Evolutionary conservation across 2,113 vertebrate genomes (phyloP).

Genomic region (Corapipo altera): DNA sequence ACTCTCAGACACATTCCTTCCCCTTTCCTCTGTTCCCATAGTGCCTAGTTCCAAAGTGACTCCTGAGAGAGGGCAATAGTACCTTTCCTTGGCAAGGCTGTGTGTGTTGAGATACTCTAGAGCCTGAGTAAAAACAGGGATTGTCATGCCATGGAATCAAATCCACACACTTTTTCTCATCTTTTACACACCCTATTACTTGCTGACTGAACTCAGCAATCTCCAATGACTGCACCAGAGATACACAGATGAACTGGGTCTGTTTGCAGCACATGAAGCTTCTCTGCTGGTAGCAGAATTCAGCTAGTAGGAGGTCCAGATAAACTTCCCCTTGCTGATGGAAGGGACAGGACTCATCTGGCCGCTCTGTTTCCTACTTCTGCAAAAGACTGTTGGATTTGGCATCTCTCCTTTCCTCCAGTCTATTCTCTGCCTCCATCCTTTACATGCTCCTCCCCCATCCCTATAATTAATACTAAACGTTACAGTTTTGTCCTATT

Average conservation of each 20-base stretch:
- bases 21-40: neutral
- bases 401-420: neutral
- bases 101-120: neutral
- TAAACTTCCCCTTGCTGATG: neutral
- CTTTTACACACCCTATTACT: neutral
- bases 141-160: neutral
- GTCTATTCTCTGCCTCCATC: neutral
- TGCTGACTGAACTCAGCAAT: neutral
- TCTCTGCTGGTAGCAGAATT: neutral
- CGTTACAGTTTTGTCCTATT: constrained; percentile 57
- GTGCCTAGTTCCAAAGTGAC: neutral
- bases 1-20: neutral
- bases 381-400: neutral
- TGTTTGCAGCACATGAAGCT: neutral
- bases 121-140: neutral
- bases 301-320: neutral
- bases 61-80: neutral
- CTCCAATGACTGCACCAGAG: neutral
- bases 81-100: neutral
- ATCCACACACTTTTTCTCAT: neutral
- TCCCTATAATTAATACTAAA: constrained; percentile 65
- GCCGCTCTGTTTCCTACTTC: neutral
- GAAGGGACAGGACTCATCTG: neutral
- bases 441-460: constrained; percentile 8
- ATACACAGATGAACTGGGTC: neutral